phyloP scores from a whole-genome alignment of 2,888 invertebrate species.

The Diachrysia chrysitis region DNA sequence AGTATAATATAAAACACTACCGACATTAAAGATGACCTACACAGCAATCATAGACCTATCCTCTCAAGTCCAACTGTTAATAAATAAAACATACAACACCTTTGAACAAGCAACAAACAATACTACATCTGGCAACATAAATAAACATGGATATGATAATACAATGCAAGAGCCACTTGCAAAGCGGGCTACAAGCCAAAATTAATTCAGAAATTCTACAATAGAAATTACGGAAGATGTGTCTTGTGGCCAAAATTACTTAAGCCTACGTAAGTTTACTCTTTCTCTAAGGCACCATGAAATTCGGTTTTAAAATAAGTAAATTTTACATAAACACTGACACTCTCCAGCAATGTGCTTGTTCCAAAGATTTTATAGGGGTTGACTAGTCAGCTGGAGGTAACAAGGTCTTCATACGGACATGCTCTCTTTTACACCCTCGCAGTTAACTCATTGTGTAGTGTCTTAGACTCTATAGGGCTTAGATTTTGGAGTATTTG shows the following conservation, averaged over 20 bases:
- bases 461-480: too few relatives aligned
- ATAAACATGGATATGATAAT: slow-evolving; percentile 44
- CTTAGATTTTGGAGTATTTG: too few relatives aligned
- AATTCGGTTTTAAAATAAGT: neutral
- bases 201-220: slow-evolving; percentile 26
- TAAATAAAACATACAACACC: slow-evolving; percentile 29
- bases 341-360: too few relatives aligned
- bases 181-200: slow-evolving; percentile 24
- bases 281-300: neutral
- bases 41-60: slow-evolving; percentile 2
- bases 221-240: slow-evolving; percentile 11
- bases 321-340: too few relatives aligned
- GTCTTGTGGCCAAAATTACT: neutral
- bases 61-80: slow-evolving; percentile 11
- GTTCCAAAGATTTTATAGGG: too few relatives aligned
- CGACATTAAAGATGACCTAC: neutral
- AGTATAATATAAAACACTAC: neutral
- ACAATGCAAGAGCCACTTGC: slow-evolving; percentile 21
- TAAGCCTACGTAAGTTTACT: slow-evolving; percentile 1
- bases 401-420: too few relatives aligned
- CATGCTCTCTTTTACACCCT: too few relatives aligned
- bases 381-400: too few relatives aligned
- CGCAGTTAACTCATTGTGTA: too few relatives aligned
- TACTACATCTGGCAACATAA: slow-evolving; percentile 43
- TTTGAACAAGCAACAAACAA: slow-evolving; percentile 26